Conservation (phyloP, 2,888 invertebrate genomes). For the Acleris emargana region DNA sequence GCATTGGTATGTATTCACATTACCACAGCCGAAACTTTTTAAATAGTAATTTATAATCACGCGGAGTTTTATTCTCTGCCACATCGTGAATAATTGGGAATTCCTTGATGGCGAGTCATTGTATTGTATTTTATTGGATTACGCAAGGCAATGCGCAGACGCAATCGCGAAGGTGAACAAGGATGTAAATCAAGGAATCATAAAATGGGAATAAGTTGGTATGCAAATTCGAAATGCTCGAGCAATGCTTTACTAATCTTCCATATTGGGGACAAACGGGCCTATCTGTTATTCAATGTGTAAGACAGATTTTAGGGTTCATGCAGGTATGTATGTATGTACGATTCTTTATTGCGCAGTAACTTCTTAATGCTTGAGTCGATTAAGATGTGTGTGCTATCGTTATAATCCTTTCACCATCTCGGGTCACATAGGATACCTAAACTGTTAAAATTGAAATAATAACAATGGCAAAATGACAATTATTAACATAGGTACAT, state of each 20-base stretch:
- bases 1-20: slow-evolving; percentile 1
- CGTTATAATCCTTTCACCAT: no score
- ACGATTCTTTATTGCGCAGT: no score
- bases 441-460: no score
- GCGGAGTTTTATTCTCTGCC: neutral
- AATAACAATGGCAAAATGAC: no score
- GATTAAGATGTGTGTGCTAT: no score
- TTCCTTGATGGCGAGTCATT: slow-evolving; percentile 34
- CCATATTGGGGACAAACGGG: neutral
- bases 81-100: slow-evolving; percentile 35
- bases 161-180: slow-evolving; percentile 16
- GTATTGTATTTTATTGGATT: slow-evolving; percentile 37
- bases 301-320: no score
- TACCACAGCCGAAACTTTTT: slow-evolving; percentile 33
- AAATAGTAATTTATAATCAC: slow-evolving; percentile 54
- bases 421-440: no score
- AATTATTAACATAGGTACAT: no score
- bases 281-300: neutral
- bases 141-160: slow-evolving; percentile 24
- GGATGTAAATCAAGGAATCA: slow-evolving; percentile 27
- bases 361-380: no score
- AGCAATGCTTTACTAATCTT: neutral
- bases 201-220: slow-evolving; percentile 7
- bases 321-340: no score
- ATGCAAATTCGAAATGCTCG: neutral